Evolutionary conservation across 2,888 invertebrate species (phyloP), one percentile per base, ranked within the genome.

Genomic region (Diadegma fenestrale): DNA sequence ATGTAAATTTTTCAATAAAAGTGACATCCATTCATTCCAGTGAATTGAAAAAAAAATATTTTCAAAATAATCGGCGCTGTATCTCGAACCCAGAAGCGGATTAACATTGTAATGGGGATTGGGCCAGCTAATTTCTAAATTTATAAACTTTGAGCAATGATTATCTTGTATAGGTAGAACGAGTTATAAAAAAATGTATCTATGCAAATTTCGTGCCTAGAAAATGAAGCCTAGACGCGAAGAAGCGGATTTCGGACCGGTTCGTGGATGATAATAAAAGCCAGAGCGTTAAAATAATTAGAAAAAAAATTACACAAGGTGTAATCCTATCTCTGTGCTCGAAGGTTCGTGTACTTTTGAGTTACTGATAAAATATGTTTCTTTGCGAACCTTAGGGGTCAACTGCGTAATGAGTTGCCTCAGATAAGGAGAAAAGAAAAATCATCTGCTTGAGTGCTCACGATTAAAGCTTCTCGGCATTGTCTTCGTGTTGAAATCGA

Each of bases 181-280:
- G 6, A 43, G 69, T 69, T 66, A 66, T 73, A 68, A 61, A 72
- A 58, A 58, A 45, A 63, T 71, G n/a, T 80, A 85, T 85, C 85
- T 85, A 85, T 79, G 85, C 12, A 76, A 85, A 82, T 85, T 14
- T 43, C 0, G 26, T 68, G 30, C n/a, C 71, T 76, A 82, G 82
- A 66, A 85, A 72, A 75, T 26, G 63, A 68, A 63, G 73, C 72
- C 19, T 43, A 71, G 63, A 41, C 19, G 45, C 48, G 58, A 76
- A 37, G 17, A 64, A 48, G 63, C n/a, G 63, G 61, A 78, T 79
- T 79, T 58, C 71, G 64, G 58, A 80, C 82, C 79, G 82, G 82
- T 85, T 82, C 48, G 8, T 48, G 14, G 41, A 66, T 48, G 75
- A 82, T 82, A 80, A 69, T 75, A 51, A 26, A 63, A 64, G 64